These are phyloP conservation scores for Scartelaos histophorus DNA, from an alignment of 2,113 vertebrate genomes.

Conservation along the genomic window DNA sequence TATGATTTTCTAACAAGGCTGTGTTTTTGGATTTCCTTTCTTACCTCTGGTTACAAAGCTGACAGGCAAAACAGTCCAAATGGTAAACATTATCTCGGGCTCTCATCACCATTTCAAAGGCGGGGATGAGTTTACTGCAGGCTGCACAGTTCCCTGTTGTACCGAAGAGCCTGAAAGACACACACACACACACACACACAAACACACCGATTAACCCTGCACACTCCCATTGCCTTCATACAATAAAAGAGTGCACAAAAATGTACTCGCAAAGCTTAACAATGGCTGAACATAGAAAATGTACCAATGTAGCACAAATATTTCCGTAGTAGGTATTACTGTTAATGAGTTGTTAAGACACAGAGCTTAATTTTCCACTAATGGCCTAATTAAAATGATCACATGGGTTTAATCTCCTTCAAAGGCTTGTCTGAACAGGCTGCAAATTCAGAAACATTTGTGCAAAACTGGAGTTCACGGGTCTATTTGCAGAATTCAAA, in stretches of 20 bases:
- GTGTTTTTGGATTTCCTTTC: constrained; percentile 61
- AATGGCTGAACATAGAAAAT: constrained; percentile 11
- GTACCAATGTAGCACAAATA: constrained; percentile 48
- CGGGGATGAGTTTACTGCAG: constrained; percentile 99
- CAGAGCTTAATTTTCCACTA: constrained; percentile 76
- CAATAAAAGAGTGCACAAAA: constrained; percentile 50
- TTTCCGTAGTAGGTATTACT: constrained; percentile 60
- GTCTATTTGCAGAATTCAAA: background rate
- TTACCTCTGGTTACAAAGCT: constrained; percentile 99
- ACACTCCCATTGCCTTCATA: constrained; percentile 60
- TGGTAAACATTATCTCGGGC: constrained; percentile 99
- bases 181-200: constrained; percentile 59
- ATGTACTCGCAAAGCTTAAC: constrained; percentile 23
- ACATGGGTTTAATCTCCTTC: constrained; percentile 76
- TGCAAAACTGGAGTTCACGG: background rate
- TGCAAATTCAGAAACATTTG: constrained; percentile 2
- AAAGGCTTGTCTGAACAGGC: constrained; percentile 54
- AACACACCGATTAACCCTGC: constrained; percentile 66
- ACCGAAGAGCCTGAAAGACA: constrained; percentile 94
- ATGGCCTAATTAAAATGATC: constrained; percentile 80
- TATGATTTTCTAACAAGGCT: constrained; percentile 25
- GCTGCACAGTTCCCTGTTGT: constrained; percentile 99
- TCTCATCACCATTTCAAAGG: constrained; percentile 99
- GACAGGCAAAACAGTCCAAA: constrained; percentile 99
- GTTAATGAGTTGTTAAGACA: constrained; percentile 75